Evolutionary conservation across 2,797 vertebrate genomes (phyloP), one percentile per base, ranked within the genome.

Genomic region (Cetoscarus ocellatus): DNA sequence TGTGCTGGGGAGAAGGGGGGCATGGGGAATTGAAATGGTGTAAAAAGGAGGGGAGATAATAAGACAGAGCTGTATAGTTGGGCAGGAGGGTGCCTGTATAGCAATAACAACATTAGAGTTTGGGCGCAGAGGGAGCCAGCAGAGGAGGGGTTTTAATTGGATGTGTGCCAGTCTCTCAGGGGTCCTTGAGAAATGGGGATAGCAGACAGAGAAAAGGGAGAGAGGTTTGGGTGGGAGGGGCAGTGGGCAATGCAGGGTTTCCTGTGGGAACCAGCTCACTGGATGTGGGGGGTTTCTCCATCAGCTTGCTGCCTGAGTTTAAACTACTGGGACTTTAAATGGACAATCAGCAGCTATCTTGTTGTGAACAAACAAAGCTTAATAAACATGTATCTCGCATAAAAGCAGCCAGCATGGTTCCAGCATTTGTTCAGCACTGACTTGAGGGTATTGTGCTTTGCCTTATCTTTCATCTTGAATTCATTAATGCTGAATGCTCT

Each of bases 261-360:
- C 82, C 85, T 88, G 86, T 91, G 92, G 87, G 92, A 93, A 86
- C 75, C 43, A 48, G 66, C 19, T 70, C 42, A 68, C 71, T 58
- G 35, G 38, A 36, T 77, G 62, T 67, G 71, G 61, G 62, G 40
- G 64, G 55, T 69, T 77, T 51, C 73, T 66, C 62, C 13, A 61
- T 83, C 78, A 82, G 64, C 74, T 84, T 72, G 17, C 5, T 42
- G 64, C 64, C 84, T 85, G 73, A 64, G 73, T 76, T 77, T 77
- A 78, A 84, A 86, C 59, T n/a, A 58, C 63, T 35, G 15, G 57
- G 40, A 17, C 62, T 63, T 50, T 54, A 61, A 54, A 70, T 72
- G 7, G 38, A 69, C 34, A 51, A 57, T 40, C 66, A 67, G 5
- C 52, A 57, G 6, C 40, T 43, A 5, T 68, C 9, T 38, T 38